A percentile compares a stretch with the other conserved stretches of the same genome.
phyloP scores from a whole-genome alignment of 2,797 vertebrate species.

The Echiichthys vipera region DNA sequence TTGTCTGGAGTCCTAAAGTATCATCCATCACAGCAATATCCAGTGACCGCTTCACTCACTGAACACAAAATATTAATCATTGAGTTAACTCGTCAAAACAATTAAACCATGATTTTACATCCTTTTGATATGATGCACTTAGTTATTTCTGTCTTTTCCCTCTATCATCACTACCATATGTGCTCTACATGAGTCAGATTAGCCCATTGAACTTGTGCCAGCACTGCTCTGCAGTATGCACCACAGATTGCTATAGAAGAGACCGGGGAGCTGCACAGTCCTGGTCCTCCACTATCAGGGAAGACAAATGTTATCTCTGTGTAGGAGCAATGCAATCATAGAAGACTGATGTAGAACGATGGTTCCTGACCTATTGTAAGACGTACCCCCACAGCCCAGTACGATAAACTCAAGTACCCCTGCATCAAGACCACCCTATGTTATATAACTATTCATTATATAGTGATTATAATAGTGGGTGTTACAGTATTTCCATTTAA shows the following conservation, averaged over 20 bases:
- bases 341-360: not conserved
- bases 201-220: constrained; percentile 48
- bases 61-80: constrained; percentile 36
- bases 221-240: constrained; percentile 38
- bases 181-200: constrained; percentile 56
- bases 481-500: no score
- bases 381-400: no score
- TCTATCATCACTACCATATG: constrained; percentile 56
- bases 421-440: no score
- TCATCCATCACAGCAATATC: constrained; percentile 6
- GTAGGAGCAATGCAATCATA: not conserved
- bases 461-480: no score
- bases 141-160: constrained; percentile 53
- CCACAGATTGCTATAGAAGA: constrained; percentile 17
- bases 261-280: constrained; percentile 2
- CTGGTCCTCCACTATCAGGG: constrained; percentile 16
- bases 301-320: constrained; percentile 32
- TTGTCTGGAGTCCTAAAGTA: constrained; percentile 16
- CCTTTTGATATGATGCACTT: constrained; percentile 40
- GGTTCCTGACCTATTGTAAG: no score
- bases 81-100: constrained; percentile 41
- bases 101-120: constrained; percentile 35
- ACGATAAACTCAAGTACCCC: no score
- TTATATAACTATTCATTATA: no score
- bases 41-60: constrained; percentile 18